Conservation (phyloP, 2,888 invertebrate species). For the Rhyacophila evoluta region DNA sequence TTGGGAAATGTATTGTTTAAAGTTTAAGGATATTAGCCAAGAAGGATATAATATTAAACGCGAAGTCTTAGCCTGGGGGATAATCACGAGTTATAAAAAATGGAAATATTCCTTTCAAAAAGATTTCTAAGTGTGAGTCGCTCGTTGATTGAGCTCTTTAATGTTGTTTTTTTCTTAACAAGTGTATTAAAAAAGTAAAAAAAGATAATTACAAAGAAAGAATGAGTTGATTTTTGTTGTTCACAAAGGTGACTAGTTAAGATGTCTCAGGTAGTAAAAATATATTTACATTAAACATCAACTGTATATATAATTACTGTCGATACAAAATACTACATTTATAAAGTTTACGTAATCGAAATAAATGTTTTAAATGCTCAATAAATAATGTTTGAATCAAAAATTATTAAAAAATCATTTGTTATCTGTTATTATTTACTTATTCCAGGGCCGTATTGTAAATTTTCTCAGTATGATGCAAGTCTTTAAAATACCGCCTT, state of each 20-base stretch:
- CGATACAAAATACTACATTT: too few relatives aligned
- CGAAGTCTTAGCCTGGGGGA: conserved; percentile 20
- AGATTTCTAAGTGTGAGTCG: not conserved
- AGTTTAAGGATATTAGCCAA: not conserved
- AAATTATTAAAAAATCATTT: too few relatives aligned
- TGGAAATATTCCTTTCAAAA: conserved; percentile 33
- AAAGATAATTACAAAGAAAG: conserved; percentile 6
- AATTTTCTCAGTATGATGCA: too few relatives aligned
- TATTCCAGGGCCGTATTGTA: too few relatives aligned
- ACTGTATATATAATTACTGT: too few relatives aligned
- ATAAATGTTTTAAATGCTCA: too few relatives aligned
- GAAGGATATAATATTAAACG: not conserved
- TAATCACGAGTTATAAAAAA: conserved; percentile 30
- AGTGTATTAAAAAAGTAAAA: conserved; percentile 13
- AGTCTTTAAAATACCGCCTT: too few relatives aligned
- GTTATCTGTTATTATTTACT: too few relatives aligned
- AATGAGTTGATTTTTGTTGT: not conserved
- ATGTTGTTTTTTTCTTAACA: conserved; percentile 4
- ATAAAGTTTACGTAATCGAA: too few relatives aligned
- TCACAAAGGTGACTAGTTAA: not conserved
- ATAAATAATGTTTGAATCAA: too few relatives aligned
- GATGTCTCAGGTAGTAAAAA: not conserved
- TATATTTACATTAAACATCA: not conserved
- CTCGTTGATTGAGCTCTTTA: conserved; percentile 10
- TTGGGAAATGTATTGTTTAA: too few relatives aligned